These are phyloP conservation scores for Microtus montanus DNA, from an alignment of 2,113 vertebrate genomes.

Conservation along the genomic window DNA sequence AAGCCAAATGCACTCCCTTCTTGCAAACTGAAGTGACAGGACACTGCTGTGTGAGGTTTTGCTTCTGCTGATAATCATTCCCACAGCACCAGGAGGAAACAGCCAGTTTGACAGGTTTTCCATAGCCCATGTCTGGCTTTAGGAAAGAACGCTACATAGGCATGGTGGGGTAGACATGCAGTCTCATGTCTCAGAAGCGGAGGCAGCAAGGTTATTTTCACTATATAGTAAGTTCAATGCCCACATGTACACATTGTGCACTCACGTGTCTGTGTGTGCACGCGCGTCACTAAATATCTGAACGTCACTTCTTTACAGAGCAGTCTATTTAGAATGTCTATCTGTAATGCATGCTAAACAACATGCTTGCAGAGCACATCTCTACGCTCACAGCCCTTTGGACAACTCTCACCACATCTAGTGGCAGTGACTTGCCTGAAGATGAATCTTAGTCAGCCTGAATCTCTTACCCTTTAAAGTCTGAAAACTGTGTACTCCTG, in stretches of 20 bases:
- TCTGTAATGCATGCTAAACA: neutral
- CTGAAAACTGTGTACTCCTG: neutral
- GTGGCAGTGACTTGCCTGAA: neutral
- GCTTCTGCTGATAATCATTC: neutral
- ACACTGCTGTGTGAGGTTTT: neutral
- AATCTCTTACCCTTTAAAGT: neutral
- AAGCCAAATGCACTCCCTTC: neutral
- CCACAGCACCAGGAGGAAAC: neutral
- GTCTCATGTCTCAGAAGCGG: neutral
- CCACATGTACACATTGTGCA: neutral
- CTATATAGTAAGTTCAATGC: neutral
- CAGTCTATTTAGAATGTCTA: neutral
- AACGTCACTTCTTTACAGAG: neutral
- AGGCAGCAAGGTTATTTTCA: neutral
- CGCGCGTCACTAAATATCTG: neutral
- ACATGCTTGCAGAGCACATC: neutral
- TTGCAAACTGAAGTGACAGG: neutral
- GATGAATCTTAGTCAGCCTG: neutral
- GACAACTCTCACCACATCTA: neutral
- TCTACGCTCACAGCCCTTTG: neutral
- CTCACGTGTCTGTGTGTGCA: neutral
- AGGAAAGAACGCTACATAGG: neutral
- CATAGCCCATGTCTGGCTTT: constrained; percentile 13
- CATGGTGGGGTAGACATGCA: too few species aligned
- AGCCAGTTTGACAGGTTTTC: neutral